phyloP scores from a whole-genome alignment of 2,888 invertebrate species.

The Stictocephala bisonia region DNA sequence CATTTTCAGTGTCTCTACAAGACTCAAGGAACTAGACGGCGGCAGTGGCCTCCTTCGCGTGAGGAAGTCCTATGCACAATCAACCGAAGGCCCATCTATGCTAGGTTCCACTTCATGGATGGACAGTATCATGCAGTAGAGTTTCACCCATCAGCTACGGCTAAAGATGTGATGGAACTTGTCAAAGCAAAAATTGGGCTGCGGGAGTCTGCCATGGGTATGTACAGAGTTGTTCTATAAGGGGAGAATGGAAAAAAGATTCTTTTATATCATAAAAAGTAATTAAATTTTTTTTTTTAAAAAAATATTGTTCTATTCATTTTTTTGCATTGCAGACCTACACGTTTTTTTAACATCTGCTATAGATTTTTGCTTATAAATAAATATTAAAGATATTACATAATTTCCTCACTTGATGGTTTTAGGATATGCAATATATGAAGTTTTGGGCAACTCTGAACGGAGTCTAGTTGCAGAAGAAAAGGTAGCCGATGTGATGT shows the following conservation, averaged over 20 bases:
- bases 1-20: slow-evolving; percentile 74
- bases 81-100: slow-evolving; percentile 89
- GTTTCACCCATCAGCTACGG: slow-evolving; percentile 94
- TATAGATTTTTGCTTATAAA: too few species aligned
- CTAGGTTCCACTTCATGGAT: slow-evolving; percentile 91
- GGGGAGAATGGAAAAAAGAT: too few species aligned
- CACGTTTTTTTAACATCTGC: too few species aligned
- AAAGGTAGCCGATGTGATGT: slow-evolving; percentile 93
- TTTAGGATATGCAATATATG: slow-evolving; percentile 90
- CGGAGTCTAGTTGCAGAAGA: slow-evolving; percentile 86
- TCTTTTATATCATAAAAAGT: not conserved
- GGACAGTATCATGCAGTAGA: slow-evolving; percentile 95
- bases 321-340: too few species aligned
- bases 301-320: not conserved
- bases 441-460: slow-evolving; percentile 88
- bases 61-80: slow-evolving; percentile 95
- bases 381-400: too few species aligned
- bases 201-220: slow-evolving; percentile 78
- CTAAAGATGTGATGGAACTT: slow-evolving; percentile 87
- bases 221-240: too few species aligned
- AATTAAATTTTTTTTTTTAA: not conserved
- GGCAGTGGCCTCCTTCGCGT: slow-evolving; percentile 91
- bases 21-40: slow-evolving; percentile 79
- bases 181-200: slow-evolving; percentile 92
- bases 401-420: too few species aligned